Evolutionary conservation across 2,888 invertebrate species (phyloP), one percentile per base, ranked within the genome.

Genomic region (Drosophila neutralis): DNA sequence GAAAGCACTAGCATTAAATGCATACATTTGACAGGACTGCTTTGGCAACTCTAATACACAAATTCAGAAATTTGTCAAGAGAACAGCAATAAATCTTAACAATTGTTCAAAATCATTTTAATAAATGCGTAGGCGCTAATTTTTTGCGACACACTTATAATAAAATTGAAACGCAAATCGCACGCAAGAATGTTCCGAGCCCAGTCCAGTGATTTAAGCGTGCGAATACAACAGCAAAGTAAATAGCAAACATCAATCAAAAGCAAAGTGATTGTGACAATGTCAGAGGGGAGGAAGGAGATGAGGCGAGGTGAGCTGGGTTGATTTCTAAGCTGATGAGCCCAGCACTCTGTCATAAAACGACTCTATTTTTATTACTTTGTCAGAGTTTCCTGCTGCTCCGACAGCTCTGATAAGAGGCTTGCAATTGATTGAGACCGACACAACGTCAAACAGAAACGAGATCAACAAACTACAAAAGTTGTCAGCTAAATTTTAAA

Each of bases 341-440:
- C 21, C 18, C n/a, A 51, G 40, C 64, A 36, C 38, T 49, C 69
- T 71, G 78, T 78, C 69, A 82, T 78, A 78, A 78, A 57, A 5
- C 15, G 36, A 63, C 48, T 54, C 49, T 7, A 63, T 38, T 36
- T 61, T 36, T 31, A 33, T 61, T 65, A 70, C 72, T 86, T 83
- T 86, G 83, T 80, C 81, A 80, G 73, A 73, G 69, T 62, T 80
- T 82, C 51, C 63, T 63, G 67, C 54, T 51, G 64, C 29, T 21
- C 64, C 69, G 83, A 78, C 69, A 85, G 61, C 49, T 49, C 49
- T 38, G 63, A 59, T 69, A 70, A 66, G 64, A 63, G 56, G 57
- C 52, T 61, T 64, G 69, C 70, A 83, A 90, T 83, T 84, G 87
- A 84, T 89, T 89, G 81, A 70, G 82, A 71, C 71, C 62, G 65